Evolutionary conservation across 1,140 invertebrate species (phyloP), one percentile per base, ranked within the genome.

Genomic region (Euwallacea fornicatus): DNA sequence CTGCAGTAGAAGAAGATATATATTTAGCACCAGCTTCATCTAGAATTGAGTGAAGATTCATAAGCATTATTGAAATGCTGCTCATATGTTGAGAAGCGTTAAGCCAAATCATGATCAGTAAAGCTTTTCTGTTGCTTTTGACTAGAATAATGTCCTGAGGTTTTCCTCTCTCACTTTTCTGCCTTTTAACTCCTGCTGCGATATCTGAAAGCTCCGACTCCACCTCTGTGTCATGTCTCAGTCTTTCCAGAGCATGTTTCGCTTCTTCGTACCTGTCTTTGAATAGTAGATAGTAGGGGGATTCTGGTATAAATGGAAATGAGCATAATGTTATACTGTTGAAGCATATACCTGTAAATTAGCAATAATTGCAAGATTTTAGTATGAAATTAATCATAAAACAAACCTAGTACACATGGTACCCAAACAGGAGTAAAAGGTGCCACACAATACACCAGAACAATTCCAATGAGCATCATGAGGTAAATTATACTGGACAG

Each of bases 1-100:
- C 80, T 2, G 81, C 77, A 0, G 76, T 60, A 16, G 75, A 75
- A 6, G 76, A 67, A 0, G 74, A n/a, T 50, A 83, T 69, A 7
- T 73, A 69, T 10, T 68, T 74, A 2, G 75, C 75, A 7, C 80
- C 81, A 16, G 86, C 84, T 54, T 77, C 66, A 55, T 68, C 74
- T 33, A 83, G 83, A 78, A 83, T 86, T 2, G 79, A 77, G 8
- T 84, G 83, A 0, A 86, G 80, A 72, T 86, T 87, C 74, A 87
- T 87, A 73, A 87, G 81, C 41, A 88, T 81, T 2, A 84, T 86
- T 73, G 86, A 81, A n/a, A 84, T 80, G 43, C 83, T 83, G 69
- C 78, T 78, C 9, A 84, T 78, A 71, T 85, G 83, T 74, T 88
- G 87, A 62, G 86, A 82, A 63, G 82, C 78, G 81, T 88, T 85